These are phyloP conservation scores for Temnothorax ravouxi DNA, from an alignment of 2,888 invertebrate genomes.

Conservation along the genomic window DNA sequence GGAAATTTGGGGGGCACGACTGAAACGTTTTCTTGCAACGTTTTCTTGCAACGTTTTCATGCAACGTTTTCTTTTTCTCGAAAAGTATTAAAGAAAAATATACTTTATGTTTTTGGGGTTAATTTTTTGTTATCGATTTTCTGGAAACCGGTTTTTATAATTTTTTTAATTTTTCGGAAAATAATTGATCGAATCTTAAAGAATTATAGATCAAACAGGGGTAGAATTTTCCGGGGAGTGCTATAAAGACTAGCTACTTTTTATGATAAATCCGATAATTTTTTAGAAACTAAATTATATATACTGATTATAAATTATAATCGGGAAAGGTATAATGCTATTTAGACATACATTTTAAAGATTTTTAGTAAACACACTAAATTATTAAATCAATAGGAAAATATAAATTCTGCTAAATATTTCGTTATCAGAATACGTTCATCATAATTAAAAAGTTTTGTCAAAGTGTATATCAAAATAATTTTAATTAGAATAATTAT, in stretches of 20 bases:
- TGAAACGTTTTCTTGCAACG: too few relatives aligned
- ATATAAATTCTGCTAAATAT: background rate
- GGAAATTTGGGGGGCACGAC: too few relatives aligned
- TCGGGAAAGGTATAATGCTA: background rate
- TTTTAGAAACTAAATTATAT: slow-evolving; percentile 1
- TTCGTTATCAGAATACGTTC: background rate
- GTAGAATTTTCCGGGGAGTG: too few relatives aligned
- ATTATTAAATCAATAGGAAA: background rate
- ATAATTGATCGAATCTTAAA: too few relatives aligned
- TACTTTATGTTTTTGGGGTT: too few relatives aligned
- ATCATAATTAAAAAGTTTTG: background rate
- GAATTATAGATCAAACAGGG: too few relatives aligned
- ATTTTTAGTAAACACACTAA: background rate
- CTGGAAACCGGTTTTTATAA: too few relatives aligned
- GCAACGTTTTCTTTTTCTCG: too few relatives aligned
- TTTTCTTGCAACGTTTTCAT: too few relatives aligned
- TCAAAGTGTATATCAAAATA: background rate
- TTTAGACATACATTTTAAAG: background rate
- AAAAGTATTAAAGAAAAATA: too few relatives aligned
- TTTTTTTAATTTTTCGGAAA: too few relatives aligned
- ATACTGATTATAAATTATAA: background rate
- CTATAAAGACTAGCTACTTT: background rate
- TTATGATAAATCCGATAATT: background rate
- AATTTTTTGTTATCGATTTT: too few relatives aligned
- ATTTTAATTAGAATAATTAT: background rate